Evolutionary conservation across 2,797 vertebrate genomes (phyloP), one percentile per base, ranked within the genome.

Genomic region (Scleropages formosus): DNA sequence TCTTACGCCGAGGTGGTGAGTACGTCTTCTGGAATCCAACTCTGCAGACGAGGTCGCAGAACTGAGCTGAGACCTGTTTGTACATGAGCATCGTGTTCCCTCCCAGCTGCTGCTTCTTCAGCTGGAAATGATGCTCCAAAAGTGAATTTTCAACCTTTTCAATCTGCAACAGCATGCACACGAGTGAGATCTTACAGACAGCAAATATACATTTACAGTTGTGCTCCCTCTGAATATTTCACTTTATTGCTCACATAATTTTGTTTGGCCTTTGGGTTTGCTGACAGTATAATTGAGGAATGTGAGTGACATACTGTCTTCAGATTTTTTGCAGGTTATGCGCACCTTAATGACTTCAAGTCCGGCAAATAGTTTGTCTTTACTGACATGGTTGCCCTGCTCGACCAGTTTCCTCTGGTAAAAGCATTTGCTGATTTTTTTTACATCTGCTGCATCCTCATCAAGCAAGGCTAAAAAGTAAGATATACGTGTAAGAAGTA

Each of bases 11-110:
- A 59, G 92, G 88, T 69, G 87, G 80, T 0, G 94, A 90, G 11
- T 87, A 94, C 67, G 89, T 85, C 64, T 91, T 89, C 39, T 95
- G 94, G 88, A 95, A 97, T 70, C 97, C 96, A 49, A 91, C 83
- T 0, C 71, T 87, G 81, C 90, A 89, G n/a, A 96, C 86, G 7
- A 84, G 78, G 20, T 84, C 72, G 13, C 91, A 93, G 84, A 95
- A 96, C 75, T 95, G 85, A 0, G 85, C 83, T 0, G 93, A 92
- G 59, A 98, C 88, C 9, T 74, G 16, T 74, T 96, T 95, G 70
- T 93, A 93, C 80, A 97, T 74, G 4, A 0, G 64, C 26, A 66
- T 0, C 0, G 60, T 74, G 62, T 0, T 10, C 44, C 0, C 18
- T 78, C 85, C 74, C 0, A 88, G 47, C 13, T 85, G 85, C 0